Evolutionary conservation across 37 sponge, comb jelly and placozoan species (phyloP), one percentile per base, ranked within the genome.

Genomic region (Aphrocallistes beatrix): DNA sequence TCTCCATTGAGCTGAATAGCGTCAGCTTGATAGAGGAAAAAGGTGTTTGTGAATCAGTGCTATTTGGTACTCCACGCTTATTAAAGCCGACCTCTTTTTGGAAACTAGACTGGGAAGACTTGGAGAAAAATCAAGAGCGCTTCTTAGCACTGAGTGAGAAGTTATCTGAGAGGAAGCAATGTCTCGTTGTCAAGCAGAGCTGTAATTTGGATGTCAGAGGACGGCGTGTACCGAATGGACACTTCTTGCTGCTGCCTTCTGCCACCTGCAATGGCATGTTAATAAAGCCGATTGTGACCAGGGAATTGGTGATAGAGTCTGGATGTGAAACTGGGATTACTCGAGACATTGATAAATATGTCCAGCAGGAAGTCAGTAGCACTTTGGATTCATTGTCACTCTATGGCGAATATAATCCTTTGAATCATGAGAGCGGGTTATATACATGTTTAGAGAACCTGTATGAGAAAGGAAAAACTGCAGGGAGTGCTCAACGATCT

Each of bases 71-170:
- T 10, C 90, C 95, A n/a, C 38, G 85, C 86, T 9, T 93, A 3
- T 82, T 94, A 49, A 85, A 84, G 37, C 93, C 94, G 3, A 91
- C 98, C 37, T 81, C 93, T 39, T 93, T 92, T 83, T 97, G 94
- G 98, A 93, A 90, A 36, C 87, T 97, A 86, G 98, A 97, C 84
- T 97, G 98, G 98, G 98, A 97, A 51, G 94, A 92, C 23, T 88
- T 94, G 84, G 94, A 94, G 90, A 88, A 38, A 37, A 97, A 94
- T 82, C 90, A 89, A 19, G 90, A 93, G 37, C 81, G 86, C 50
- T 94, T 97, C 85, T 38, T 39, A 38, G 92, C 98, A 8, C 84
- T 97, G 34, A 30, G 28, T 3, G 28, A 60, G 3, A 19, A 13
- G 10, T 60, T 60, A 13, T 60, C 75, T 60, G 75, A 60, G 75